These are phyloP conservation scores for Ips nitidus DNA, from an alignment of 1,140 invertebrate genomes.

Conservation along the genomic window DNA sequence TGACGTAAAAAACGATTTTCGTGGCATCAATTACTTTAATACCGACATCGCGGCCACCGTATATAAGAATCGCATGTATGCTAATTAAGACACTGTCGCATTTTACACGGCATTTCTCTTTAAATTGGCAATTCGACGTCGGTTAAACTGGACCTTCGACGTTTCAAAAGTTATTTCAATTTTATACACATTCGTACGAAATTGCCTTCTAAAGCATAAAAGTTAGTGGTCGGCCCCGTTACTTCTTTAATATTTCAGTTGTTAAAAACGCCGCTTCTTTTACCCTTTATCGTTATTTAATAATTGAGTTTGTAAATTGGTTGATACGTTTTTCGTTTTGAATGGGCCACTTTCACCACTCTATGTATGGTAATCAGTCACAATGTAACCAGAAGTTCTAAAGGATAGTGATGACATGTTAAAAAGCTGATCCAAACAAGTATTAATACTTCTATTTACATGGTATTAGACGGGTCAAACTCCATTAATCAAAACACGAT, in stretches of 20 bases:
- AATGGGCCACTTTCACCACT: neutral
- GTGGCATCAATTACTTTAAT: neutral
- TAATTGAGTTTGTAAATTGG: neutral
- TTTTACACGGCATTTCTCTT: slow-evolving; percentile 33
- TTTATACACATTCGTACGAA: slow-evolving; percentile 30
- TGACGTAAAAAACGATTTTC: neutral
- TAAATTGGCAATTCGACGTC: slow-evolving; percentile 31
- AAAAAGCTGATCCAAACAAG: too few relatives aligned
- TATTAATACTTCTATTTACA: too few relatives aligned
- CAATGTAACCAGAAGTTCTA: too few relatives aligned
- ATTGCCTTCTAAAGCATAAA: slow-evolving; percentile 34
- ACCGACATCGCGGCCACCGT: neutral
- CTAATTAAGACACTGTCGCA: slow-evolving; percentile 37
- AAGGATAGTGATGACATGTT: too few relatives aligned
- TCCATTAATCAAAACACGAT: slow-evolving; percentile 15
- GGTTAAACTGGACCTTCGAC: slow-evolving; percentile 24
- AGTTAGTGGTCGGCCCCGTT: slow-evolving; percentile 32
- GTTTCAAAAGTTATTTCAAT: slow-evolving; percentile 34
- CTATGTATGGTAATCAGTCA: too few relatives aligned
- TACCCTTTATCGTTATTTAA: slow-evolving; percentile 11
- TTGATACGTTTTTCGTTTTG: neutral
- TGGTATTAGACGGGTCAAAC: too few relatives aligned
- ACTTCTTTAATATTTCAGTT: slow-evolving; percentile 14
- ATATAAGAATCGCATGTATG: slow-evolving; percentile 31
- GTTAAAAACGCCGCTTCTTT: neutral